Base-by-base conservation (phyloP, 1,140 invertebrate genomes). In the Cephus cinctus region DNA sequence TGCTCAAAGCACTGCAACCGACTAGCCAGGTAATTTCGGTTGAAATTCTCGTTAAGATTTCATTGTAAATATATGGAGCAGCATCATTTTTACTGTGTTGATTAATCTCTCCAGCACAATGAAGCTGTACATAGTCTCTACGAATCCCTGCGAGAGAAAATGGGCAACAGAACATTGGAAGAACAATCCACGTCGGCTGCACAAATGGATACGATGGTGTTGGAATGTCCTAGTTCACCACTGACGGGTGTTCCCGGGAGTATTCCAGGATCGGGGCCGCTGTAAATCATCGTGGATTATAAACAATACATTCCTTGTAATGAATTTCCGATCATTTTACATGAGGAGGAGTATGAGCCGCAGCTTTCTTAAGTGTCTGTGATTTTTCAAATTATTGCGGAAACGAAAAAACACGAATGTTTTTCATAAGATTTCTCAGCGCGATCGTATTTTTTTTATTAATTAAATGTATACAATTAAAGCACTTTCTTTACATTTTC, bases 1-100 rank as follows among this genome's bases (percentile, higher is more conserved):
- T 95, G 12, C 84, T 94, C 74, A 94, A 94, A 74, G 88, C 89
- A n/a, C 76, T 95, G 31, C 89, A 93, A 64, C 91, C 92, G 4
- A 89, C 86, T 2, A 78, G 78, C 58, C 78, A 80, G 68, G 79
- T 79, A 72, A 52, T 31, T 23, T 36, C 16, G 31, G 50, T 22
- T 38, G 23, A 9, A 21, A 41, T 21, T 48, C 42, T 40, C n/a
- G 14, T 48, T 35, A 45, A 56, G 14, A 36, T 15, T 20, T n/a
- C 32, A 47, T 25, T 46, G 34, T 50, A 5, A 43, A 11, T 34
- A 42, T 43, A 15, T 14, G 9, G 8, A 25, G 16, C 47, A 52
- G 34, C 41, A 25, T 41, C 14, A 38, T 31, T 43, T 43, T 48
- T 46, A 30, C 9, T 36, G 31, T 15, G 15, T 44, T 25, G 57